Evolutionary conservation across 2,888 invertebrate species (phyloP), one percentile per base, ranked within the genome.

Genomic region (Eilema griseolum): DNA sequence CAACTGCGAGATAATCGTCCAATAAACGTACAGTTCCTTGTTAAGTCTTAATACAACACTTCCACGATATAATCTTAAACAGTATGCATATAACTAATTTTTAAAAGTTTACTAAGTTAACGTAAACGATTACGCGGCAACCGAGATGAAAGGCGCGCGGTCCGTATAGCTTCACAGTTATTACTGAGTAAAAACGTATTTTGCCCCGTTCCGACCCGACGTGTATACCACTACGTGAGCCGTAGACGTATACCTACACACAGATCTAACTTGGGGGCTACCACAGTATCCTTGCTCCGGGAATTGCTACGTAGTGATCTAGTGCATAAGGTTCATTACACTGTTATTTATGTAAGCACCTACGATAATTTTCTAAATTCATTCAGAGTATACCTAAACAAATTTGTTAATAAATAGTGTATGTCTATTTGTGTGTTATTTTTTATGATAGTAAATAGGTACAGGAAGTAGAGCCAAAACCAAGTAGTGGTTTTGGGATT

Each of bases 41-140:
- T 78, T 74, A 78, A 77, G 76, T 72, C 73, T 67, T 31, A 83
- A 82, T 72, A 70, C 69, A 78, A 76, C 89, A 90, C 91, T 86
- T 80, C 75, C 86, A 87, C 84, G 72, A 61, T 74, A 71, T 65
- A 82, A 63, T 71, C 56, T 68, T 71, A 60, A 70, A 72, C 70
- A 69, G 73, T 63, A 69, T 72, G 70, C 66, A 14, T 66, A 64
- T 73, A 70, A 68, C 61, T 72, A 74, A 56, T 76, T 81, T 83
- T 76, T 73, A 82, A 86, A 93, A 93, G 89, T 92, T 94, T 75
- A 71, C 71, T 67, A 86, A 87, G 85, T 90, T 89, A 75, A 85
- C 94, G 94, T 92, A 90, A 92, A 90, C 84, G 83, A 91, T 91
- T 91, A 89, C 94, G 94, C 91, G 91, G 84, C 78, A 76, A 81